phyloP scores from a whole-genome alignment of 2,797 vertebrate genomes.

The Sebastolobus altivelis region DNA sequence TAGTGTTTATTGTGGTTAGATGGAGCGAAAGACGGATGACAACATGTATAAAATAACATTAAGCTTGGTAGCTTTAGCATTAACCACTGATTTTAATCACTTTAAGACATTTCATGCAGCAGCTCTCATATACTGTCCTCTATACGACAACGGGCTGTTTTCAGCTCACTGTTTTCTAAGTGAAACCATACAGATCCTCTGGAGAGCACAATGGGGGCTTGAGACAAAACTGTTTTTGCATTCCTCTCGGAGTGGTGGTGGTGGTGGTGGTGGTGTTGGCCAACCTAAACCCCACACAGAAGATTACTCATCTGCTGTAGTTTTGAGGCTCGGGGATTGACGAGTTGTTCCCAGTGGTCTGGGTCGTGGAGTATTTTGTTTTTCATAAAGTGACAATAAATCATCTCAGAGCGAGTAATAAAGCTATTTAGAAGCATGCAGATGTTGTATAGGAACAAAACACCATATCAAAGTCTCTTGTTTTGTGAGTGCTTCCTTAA shows the following conservation, averaged over 20 bases:
- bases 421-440: conserved; percentile 77
- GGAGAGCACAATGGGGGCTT: conserved; percentile 60
- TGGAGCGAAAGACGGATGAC: conserved; percentile 57
- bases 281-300: conserved; percentile 76
- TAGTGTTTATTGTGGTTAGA: conserved; percentile 71
- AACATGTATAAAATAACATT: conserved; percentile 66
- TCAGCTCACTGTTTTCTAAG: conserved; percentile 62
- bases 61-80: conserved; percentile 47
- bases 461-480: conserved; percentile 55
- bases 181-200: conserved; percentile 73
- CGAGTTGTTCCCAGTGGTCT: conserved; percentile 82
- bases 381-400: conserved; percentile 81
- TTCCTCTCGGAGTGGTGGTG: conserved; percentile 68
- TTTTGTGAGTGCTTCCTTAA: conserved; percentile 2
- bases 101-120: conserved; percentile 34
- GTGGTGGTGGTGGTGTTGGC: conserved; percentile 70
- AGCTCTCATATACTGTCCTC: conserved; percentile 28
- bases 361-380: conserved; percentile 77
- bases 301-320: conserved; percentile 72
- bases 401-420: conserved; percentile 75
- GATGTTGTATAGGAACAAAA: conserved; percentile 66
- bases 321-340: conserved; percentile 70
- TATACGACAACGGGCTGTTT: conserved; percentile 49
- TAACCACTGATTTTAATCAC: conserved; percentile 68
- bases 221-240: conserved; percentile 70